Base-by-base conservation (phyloP, 2,888 invertebrate genomes). In the Lysandra bellargus region DNA sequence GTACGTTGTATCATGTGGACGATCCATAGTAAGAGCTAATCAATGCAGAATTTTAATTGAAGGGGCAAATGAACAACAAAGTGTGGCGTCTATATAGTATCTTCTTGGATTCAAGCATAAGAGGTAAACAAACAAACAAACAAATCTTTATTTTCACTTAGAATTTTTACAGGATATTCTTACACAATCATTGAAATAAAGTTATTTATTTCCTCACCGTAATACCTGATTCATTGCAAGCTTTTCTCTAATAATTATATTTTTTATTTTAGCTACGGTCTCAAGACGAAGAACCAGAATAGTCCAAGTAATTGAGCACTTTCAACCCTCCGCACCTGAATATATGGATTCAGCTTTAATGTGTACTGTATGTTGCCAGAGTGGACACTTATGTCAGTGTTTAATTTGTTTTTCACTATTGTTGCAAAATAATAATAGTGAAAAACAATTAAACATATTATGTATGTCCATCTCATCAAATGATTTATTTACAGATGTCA, bases 221-320 rank as follows among this genome's bases (percentile, higher is more conserved):
- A 3, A 57, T 57, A 17, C 57, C 57, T 17, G 57, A 57, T 57
- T 4, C 12, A 57, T 44, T 0, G 40, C 74, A 40, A 74, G 17
- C 74, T 37, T 74, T 40, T 74, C 33, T 74, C 17, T 74, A 57
- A 57, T 74, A 57, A 57, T 37, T 74, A 74, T 74, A 40, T 74
- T 74, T 74, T 74, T 74, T 37, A 74, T 74, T 74, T 74, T 74
- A 74, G 74, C 74, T 74, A 44, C n/a, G 37, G 12, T 74, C 74
- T 74, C 12, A 74, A 74, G 74, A 74, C 17, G 74, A 74, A 74
- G 74, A 74, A 74, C 37, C 4, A 57, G 57, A 17, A 57, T 57
- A 17, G 17, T 57, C 9, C 57, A 14, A 57, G 17, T 57, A 17
- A 17, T 57, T 57, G 57, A 23, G n/a, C 6, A 61, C 4, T 17